These are phyloP conservation scores for Copidosoma aretas DNA, from an alignment of 2,888 invertebrate genomes.

Conservation along the genomic window DNA sequence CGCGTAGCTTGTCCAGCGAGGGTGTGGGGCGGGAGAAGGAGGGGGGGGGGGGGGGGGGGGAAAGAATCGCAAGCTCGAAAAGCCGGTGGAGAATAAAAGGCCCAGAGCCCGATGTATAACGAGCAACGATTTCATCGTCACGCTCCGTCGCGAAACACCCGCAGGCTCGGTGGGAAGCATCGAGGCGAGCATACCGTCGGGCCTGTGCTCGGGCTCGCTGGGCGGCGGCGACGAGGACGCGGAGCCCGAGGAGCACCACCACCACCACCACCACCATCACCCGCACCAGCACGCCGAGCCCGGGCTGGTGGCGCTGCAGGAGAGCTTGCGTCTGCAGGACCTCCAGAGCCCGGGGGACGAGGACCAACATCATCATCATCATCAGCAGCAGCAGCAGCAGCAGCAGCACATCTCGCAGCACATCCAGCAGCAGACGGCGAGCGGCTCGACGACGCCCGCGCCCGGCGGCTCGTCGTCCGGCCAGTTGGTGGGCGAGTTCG, in stretches of 20 bases:
- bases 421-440: background rate
- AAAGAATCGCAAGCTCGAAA: no score
- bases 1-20: no score
- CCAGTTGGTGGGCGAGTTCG: constrained; percentile 60
- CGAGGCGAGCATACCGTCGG: constrained; percentile 60
- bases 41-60: no score
- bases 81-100: no score
- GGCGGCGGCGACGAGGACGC: constrained; percentile 47
- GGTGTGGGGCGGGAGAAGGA: no score
- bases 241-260: constrained; percentile 16
- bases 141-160: constrained; percentile 5
- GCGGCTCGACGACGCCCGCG: background rate
- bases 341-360: constrained; percentile 57
- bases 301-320: constrained; percentile 45
- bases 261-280: constrained; percentile 18
- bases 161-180: constrained; percentile 60
- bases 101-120: no score
- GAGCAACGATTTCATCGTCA: no score
- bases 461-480: background rate
- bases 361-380: constrained; percentile 13
- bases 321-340: constrained; percentile 57
- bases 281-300: constrained; percentile 18
- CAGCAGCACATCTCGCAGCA: constrained; percentile 7
- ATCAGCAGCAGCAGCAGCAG: constrained; percentile 8
- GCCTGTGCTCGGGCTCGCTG: constrained; percentile 56